Evolutionary conservation across 1,140 invertebrate genomes (phyloP).

Genomic region (Xylocopa sonorina): DNA sequence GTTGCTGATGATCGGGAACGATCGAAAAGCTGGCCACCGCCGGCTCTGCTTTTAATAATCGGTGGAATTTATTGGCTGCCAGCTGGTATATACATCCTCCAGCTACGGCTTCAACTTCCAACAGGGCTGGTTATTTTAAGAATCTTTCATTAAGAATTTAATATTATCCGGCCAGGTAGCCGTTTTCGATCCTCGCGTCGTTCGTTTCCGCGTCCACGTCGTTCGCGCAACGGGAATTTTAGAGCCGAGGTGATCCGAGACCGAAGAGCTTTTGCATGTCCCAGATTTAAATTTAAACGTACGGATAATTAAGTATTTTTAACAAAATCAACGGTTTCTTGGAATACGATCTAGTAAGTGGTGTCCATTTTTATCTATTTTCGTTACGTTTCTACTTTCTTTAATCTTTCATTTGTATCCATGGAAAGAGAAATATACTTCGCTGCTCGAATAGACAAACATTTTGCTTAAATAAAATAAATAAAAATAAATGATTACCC

Average conservation of each 20-base stretch:
- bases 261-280: neutral
- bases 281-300: too few species aligned
- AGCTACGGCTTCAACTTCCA: conserved; percentile 24
- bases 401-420: too few species aligned
- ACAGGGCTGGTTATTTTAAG: conserved; percentile 62
- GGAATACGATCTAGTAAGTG: too few species aligned
- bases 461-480: too few species aligned
- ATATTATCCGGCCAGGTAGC: conserved; percentile 53
- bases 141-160: conserved; percentile 72
- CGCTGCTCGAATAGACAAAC: too few species aligned
- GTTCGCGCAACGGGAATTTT: neutral
- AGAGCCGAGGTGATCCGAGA: neutral
- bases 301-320: too few species aligned
- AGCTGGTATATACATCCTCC: neutral
- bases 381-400: too few species aligned
- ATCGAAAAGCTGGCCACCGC: neutral
- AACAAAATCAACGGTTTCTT: too few species aligned
- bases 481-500: too few species aligned
- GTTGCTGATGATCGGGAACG: neutral
- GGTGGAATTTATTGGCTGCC: conserved; percentile 68
- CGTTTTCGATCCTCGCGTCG: neutral
- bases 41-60: conserved; percentile 66
- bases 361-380: too few species aligned
- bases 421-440: too few species aligned
- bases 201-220: neutral